Evolutionary conservation across 2,888 invertebrate genomes (phyloP), one percentile per base, ranked within the genome.

Genomic region (Labia minor): DNA sequence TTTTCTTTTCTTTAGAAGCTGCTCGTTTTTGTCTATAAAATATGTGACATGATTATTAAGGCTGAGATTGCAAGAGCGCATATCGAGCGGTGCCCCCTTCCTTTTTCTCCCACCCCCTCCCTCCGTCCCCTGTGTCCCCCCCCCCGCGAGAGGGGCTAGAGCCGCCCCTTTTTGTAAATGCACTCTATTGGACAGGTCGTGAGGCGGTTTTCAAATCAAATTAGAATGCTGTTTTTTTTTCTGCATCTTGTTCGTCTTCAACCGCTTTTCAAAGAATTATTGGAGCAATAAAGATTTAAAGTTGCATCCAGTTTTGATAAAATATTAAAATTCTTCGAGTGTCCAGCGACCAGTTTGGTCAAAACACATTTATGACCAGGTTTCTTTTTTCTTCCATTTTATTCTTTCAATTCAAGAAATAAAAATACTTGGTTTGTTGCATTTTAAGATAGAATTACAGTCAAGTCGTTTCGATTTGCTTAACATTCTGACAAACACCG

Each of bases 331-430:
- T 62, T 67, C 64, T 62, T 68, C 19, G 61, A 65, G 61, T 63
- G 49, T 64, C 49, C 49, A 3, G 16, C 14, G 49, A 49, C 49
- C 6, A 49, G 49, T 69, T 69, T 69, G 70, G 66, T 62, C 73
- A 72, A 73, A 72, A 71, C 74, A 73, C 74, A 72, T 71, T 71
- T 70, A 72, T 72, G 71, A 67, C 70, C 70, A 67, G 65, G 66
- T 67, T 70, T 67, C 67, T 70, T 69, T 69, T 70, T 70, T 69
- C 68, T 69, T 49, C 16, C 49, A 49, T 49, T 49, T 49, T 49
- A 49, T 49, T 49, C 49, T 49, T 49, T 49, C 16, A 14, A 49
- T 49, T 49, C 49, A 49, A 49, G 49, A 49, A 49, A 49, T 49
- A 49, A 49, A 49, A 49, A 49, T 49, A 49, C 49, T 49, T 49